phyloP scores from a whole-genome alignment of 2,888 invertebrate species.

The Cantharis lateralis region DNA sequence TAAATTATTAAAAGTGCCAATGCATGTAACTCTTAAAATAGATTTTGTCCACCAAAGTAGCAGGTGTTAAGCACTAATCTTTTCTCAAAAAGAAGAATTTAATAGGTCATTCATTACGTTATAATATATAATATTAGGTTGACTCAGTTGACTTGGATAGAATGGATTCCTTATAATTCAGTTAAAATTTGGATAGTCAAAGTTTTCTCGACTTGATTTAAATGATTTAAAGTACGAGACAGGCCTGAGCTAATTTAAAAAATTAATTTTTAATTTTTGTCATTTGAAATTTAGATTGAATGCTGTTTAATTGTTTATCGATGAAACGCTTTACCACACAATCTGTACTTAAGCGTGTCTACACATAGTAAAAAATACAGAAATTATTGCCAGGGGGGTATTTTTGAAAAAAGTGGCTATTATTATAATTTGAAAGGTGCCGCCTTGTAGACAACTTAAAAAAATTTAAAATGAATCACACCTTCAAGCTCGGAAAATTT shows the following conservation, averaged over 20 bases:
- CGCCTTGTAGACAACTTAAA: neutral
- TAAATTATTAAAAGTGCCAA: neutral
- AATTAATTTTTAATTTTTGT: neutral
- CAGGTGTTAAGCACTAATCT: neutral
- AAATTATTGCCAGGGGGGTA: neutral
- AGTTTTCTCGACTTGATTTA: too few species aligned
- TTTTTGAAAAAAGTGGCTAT: neutral
- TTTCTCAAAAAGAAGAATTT: neutral
- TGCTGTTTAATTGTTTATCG: neutral
- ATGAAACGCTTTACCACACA: neutral
- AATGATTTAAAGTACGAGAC: too few species aligned
- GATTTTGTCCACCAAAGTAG: neutral
- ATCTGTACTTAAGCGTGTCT: neutral
- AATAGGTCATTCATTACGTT: neutral
- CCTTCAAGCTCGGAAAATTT: neutral
- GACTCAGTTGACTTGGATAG: too few species aligned
- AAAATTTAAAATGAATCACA: neutral
- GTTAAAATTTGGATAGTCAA: too few species aligned
- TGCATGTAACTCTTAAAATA: neutral
- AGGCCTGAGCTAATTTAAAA: neutral
- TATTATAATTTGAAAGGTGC: neutral
- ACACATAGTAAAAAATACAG: neutral
- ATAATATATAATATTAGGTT: neutral
- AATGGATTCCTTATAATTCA: too few species aligned
- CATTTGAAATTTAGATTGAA: neutral